Evolutionary conservation across 2,888 invertebrate genomes (phyloP).

Genomic region (Synergus japonicus): DNA sequence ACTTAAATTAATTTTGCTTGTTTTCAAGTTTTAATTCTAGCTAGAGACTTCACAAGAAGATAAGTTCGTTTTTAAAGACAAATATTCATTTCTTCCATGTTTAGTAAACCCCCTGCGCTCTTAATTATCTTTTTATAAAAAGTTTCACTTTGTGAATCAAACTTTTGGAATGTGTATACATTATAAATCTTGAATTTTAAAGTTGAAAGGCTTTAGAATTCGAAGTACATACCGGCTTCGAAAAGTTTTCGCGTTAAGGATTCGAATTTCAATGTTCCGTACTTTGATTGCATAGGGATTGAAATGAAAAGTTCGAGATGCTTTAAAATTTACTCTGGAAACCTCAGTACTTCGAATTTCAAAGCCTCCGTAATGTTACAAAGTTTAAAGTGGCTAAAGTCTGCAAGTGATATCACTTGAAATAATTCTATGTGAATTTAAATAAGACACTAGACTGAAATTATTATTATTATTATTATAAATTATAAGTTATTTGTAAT

Average conservation of each 20-base stretch:
- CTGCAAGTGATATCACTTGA: not conserved
- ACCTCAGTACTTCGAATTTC: not conserved
- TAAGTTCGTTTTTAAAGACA: not conserved
- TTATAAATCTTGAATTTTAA: not conserved
- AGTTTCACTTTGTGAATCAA: not conserved
- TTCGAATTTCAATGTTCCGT: slow-evolving; percentile 23
- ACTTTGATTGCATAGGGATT: slow-evolving; percentile 20
- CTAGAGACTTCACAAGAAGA: slow-evolving; percentile 3
- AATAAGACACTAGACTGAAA: not conserved
- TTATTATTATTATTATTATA: no score
- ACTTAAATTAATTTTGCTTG: slow-evolving; percentile 35
- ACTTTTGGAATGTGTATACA: not conserved
- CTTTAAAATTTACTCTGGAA: not conserved
- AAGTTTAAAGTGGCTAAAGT: not conserved
- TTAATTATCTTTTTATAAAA: not conserved
- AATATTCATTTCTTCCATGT: not conserved
- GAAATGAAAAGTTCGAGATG: slow-evolving; percentile 25
- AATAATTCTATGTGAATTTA: not conserved
- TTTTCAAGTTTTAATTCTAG: slow-evolving; percentile 9
- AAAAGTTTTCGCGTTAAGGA: slow-evolving; percentile 1
- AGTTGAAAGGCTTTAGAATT: slow-evolving; percentile 11
- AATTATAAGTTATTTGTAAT: no score
- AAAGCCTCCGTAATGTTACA: not conserved
- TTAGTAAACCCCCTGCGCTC: not conserved
- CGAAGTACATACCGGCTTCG: not conserved